Evolutionary conservation across 2,113 vertebrate species (phyloP).

Genomic region (Gallinago paraguaiae): DNA sequence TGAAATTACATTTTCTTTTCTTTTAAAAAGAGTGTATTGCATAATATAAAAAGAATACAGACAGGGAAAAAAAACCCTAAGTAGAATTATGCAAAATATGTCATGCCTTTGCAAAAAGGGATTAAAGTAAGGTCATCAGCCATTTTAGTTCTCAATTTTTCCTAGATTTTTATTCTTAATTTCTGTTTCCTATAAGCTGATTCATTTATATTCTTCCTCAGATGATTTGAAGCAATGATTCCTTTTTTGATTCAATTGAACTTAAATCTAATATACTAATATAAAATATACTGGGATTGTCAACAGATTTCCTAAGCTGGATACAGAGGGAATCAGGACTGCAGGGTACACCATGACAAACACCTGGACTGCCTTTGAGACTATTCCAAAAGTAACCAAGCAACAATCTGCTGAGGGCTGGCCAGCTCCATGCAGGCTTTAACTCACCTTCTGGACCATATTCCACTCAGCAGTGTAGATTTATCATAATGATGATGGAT

Average conservation of each 20-base stretch:
- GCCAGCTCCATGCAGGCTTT: background rate
- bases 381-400: background rate
- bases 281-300: background rate
- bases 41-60: background rate
- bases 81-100: background rate
- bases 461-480: background rate
- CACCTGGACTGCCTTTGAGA: background rate
- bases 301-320: background rate
- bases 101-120: accelerated
- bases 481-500: background rate
- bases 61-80: background rate
- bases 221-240: background rate
- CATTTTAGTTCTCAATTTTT: background rate
- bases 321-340: background rate
- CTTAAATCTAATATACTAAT: background rate
- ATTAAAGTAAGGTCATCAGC: background rate
- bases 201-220: background rate
- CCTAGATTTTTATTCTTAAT: background rate
- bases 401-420: accelerated
- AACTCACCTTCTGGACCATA: background rate
- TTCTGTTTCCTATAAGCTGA: background rate
- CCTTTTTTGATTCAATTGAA: background rate
- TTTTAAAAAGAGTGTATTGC: background rate
- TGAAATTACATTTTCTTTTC: background rate
- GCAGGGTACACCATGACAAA: background rate